A percentile compares a stretch with the other conserved stretches of the same genome.
phyloP scores from a whole-genome alignment of 2,888 invertebrate species.

The Diabrotica balteata region DNA sequence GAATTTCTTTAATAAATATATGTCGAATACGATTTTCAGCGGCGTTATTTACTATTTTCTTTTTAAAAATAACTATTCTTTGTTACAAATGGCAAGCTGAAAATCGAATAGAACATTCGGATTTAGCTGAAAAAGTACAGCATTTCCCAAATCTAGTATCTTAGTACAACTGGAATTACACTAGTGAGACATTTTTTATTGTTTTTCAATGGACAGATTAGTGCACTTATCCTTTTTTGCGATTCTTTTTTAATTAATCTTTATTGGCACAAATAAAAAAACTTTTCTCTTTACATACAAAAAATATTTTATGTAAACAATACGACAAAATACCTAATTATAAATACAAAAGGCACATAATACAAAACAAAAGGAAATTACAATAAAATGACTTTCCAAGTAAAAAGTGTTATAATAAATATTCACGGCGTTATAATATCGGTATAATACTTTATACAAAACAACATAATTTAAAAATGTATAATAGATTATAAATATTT shows the following conservation, averaged over 20 bases:
- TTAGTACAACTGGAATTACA: constrained; percentile 60
- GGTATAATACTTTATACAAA: constrained; percentile 43
- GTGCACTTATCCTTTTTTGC: constrained; percentile 34
- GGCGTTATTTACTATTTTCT: constrained; percentile 11
- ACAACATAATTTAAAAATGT: constrained; percentile 41
- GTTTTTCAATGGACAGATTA: constrained; percentile 53
- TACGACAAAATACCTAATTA: constrained; percentile 41
- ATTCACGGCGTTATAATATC: constrained; percentile 55
- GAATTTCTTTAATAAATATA: constrained; percentile 43
- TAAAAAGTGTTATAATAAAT: constrained; percentile 53
- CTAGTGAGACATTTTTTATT: constrained; percentile 54
- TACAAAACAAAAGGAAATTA: constrained; percentile 46
- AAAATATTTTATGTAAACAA: constrained; percentile 46
- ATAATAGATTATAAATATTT: background rate
- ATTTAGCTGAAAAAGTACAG: constrained; percentile 51
- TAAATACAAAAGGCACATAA: constrained; percentile 52
- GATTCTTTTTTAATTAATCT: constrained; percentile 34
- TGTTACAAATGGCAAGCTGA: constrained; percentile 26
- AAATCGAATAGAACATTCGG: constrained; percentile 32
- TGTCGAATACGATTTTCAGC: constrained; percentile 31
- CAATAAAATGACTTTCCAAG: constrained; percentile 43
- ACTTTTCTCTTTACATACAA: constrained; percentile 46
- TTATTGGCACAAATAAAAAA: constrained; percentile 54
- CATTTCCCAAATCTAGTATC: constrained; percentile 50
- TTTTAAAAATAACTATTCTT: constrained; percentile 35